These are phyloP conservation scores for Yponomeuta malinellus DNA, from an alignment of 2,888 invertebrate genomes.

Conservation along the genomic window DNA sequence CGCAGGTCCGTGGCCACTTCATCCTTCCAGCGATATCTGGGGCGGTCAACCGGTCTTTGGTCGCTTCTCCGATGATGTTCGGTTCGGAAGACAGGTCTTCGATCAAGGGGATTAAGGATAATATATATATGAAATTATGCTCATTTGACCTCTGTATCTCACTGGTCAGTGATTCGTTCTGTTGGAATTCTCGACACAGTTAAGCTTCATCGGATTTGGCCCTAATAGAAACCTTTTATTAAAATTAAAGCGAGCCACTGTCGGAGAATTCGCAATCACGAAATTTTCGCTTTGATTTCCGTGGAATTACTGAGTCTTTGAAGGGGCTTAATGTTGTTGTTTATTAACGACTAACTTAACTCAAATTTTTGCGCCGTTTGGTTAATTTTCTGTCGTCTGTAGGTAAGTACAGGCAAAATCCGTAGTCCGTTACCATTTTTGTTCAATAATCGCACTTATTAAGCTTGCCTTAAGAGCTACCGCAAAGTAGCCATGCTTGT, in stretches of 20 bases:
- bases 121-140: no score
- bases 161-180: neutral
- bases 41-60: no score
- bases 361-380: neutral
- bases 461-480: no score
- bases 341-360: neutral
- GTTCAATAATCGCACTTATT: no score
- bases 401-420: no score
- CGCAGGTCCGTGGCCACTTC: no score
- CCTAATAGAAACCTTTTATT: conserved; percentile 8
- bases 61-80: no score
- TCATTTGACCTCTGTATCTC: neutral
- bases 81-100: no score
- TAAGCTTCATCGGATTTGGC: neutral
- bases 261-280: conserved; percentile 1
- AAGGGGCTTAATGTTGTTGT: neutral
- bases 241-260: conserved; percentile 8
- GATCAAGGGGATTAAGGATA: no score
- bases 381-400: neutral
- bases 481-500: neutral
- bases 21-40: no score
- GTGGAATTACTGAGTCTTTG: neutral
- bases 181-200: neutral
- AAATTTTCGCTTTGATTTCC: conserved; percentile 1
- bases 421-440: no score